Evolutionary conservation across 2,113 vertebrate species (phyloP), one percentile per base, ranked within the genome.

Genomic region (Nesoenas mayeri): DNA sequence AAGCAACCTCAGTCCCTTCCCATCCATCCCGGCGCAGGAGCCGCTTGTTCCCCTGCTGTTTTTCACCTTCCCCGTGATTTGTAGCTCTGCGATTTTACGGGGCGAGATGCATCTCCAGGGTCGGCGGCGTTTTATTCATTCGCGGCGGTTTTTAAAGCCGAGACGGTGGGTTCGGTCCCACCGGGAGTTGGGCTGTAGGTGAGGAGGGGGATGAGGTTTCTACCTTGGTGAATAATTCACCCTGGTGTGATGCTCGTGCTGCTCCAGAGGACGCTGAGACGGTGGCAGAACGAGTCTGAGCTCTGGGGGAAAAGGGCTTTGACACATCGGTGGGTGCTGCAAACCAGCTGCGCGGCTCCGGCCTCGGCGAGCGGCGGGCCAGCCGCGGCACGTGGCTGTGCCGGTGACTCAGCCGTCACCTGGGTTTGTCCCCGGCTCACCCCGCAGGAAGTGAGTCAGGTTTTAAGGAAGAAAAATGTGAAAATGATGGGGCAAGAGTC

Each of bases 391-490:
- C 47, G 2, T 1, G 88, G 51, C n/a, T 2, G 10, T 17, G 65
- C 56, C 9, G 9, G 20, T 92, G 94, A 96, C 85, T 96, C 94
- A 93, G 67, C 51, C n/a, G 1, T 53, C 94, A 96, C 89, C 93
- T 85, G 95, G 44, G 66, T 36, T 71, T 44, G 73, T 91, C 96
- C 94, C 50, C 58, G 34, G 60, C 85, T 91, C 88, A 91, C 85
- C 67, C 88, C 12, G 61, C 88, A 91, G 95, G 96, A 96, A 94
- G 5, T 96, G 93, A 96, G 85, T 96, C 96, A 94, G 87, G 90
- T 80, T 84, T 91, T 38, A 50, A 91, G 91, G 93, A 78, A 91
- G 91, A 36, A 62, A 79, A 71, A 28, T 14, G 24, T 48, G 48
- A 2, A 85, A 44, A 32, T 1, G 79, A 56, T 95, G 93, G 90